Percentiles rank a stretch among this genome's conserved stretches.
Evolutionary conservation across 2,113 vertebrate species (phyloP).

Genomic region (Rhabdomys dilectus): DNA sequence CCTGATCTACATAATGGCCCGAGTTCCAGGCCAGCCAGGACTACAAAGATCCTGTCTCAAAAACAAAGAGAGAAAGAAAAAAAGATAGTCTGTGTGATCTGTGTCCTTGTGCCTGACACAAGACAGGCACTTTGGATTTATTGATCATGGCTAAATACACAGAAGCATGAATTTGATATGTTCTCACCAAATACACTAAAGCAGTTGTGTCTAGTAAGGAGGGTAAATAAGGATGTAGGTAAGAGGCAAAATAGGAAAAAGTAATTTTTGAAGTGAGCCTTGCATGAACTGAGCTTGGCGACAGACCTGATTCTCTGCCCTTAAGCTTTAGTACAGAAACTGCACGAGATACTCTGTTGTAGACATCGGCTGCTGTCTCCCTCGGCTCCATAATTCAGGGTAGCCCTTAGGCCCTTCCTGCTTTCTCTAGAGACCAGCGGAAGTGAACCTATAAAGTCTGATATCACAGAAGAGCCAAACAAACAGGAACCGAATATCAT

Average conservation of each 20-base stretch:
- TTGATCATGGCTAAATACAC: not conserved
- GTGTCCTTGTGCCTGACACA: not conserved
- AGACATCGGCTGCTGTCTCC: not conserved
- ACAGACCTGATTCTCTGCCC: not conserved
- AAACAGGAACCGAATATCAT: not conserved
- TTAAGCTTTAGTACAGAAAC: not conserved
- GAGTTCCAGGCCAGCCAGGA: not conserved
- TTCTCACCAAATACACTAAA: slow-evolving; percentile 17
- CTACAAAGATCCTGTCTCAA: not conserved
- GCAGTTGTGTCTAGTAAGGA: not conserved
- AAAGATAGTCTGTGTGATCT: not conserved
- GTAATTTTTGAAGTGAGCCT: not conserved
- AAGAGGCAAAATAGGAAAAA: not conserved
- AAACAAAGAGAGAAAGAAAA: not conserved
- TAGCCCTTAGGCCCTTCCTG: not conserved
- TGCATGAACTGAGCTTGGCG: not conserved
- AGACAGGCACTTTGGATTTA: not conserved
- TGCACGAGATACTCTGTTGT: not conserved
- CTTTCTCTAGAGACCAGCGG: slow-evolving; percentile 25
- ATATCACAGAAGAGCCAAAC: slow-evolving; percentile 5
- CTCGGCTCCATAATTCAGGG: not conserved
- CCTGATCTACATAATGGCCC: not conserved
- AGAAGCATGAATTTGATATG: not conserved
- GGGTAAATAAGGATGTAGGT: not conserved
- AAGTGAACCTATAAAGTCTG: not conserved